Conservation (phyloP, 2,113 vertebrate species). For the Rhinoderma darwinii region DNA sequence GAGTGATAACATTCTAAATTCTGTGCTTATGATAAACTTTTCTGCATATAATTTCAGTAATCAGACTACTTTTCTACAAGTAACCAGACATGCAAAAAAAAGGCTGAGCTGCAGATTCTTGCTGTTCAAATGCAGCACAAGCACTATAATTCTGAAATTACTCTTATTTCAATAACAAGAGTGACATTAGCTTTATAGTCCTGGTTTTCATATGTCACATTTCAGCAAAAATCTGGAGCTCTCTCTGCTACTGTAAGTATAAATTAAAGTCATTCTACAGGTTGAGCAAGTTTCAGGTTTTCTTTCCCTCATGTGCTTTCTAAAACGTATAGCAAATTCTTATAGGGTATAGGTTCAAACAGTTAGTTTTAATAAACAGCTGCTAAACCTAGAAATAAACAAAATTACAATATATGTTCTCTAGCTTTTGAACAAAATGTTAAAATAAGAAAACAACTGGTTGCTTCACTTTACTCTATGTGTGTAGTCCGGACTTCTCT, state of each 20-base stretch:
- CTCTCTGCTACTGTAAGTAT: background rate
- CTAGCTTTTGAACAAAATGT: background rate
- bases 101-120: background rate
- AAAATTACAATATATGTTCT: background rate
- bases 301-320: background rate
- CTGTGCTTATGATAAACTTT: constrained; percentile 15
- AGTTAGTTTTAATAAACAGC: background rate
- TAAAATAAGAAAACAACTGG: too few relatives aligned
- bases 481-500: too few relatives aligned
- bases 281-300: background rate
- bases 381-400: background rate
- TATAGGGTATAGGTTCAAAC: background rate
- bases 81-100: background rate
- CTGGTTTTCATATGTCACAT: background rate
- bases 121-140: constrained; percentile 9
- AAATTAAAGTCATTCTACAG: constrained; percentile 16
- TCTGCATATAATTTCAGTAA: constrained; percentile 31
- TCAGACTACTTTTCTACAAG: constrained; percentile 1
- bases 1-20: background rate
- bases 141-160: constrained; percentile 12
- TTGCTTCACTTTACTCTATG: too few relatives aligned
- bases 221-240: background rate
- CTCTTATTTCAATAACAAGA: constrained; percentile 6
- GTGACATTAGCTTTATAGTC: constrained; percentile 24
- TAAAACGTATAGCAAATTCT: background rate